These are phyloP conservation scores for Oligia strigilis DNA, from an alignment of 2,888 invertebrate genomes.

Conservation along the genomic window DNA sequence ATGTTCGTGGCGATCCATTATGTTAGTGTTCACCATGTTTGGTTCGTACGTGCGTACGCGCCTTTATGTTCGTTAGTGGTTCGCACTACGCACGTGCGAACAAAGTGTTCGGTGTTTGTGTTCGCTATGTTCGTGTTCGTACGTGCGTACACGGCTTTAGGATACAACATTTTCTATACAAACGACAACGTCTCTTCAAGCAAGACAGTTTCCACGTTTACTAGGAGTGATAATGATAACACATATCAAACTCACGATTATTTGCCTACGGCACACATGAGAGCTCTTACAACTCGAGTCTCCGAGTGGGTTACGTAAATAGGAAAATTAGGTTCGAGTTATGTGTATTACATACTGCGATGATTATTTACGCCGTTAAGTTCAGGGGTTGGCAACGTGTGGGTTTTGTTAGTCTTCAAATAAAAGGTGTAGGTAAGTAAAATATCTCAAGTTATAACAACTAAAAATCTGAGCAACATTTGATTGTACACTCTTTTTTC, in stretches of 20 bases:
- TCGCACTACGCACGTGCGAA: too few species aligned
- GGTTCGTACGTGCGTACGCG: too few species aligned
- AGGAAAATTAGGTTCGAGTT: conserved; percentile 44
- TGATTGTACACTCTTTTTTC: too few species aligned
- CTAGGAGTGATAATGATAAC: conserved; percentile 45
- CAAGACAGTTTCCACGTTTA: conserved; percentile 31
- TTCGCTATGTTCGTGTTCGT: too few species aligned
- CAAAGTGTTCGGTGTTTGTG: too few species aligned
- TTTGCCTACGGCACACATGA: conserved; percentile 27
- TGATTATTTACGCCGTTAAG: conserved; percentile 24
- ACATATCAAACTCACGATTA: conserved; percentile 43
- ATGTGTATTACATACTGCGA: conserved; percentile 5
- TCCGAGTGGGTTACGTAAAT: conserved; percentile 48
- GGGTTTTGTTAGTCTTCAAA: background rate
- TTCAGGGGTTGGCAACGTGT: conserved; percentile 23
- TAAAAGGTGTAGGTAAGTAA: too few species aligned
- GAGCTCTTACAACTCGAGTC: conserved; percentile 24
- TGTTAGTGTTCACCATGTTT: too few species aligned
- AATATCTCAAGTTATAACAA: too few species aligned
- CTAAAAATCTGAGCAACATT: too few species aligned
- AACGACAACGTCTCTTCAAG: conserved; percentile 16
- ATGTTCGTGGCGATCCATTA: too few species aligned
- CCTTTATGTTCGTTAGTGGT: too few species aligned
- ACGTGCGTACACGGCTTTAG: too few species aligned
- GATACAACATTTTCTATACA: conserved; percentile 7